Conservation (phyloP, 2,888 invertebrate genomes). For the Parnassius orleans region DNA sequence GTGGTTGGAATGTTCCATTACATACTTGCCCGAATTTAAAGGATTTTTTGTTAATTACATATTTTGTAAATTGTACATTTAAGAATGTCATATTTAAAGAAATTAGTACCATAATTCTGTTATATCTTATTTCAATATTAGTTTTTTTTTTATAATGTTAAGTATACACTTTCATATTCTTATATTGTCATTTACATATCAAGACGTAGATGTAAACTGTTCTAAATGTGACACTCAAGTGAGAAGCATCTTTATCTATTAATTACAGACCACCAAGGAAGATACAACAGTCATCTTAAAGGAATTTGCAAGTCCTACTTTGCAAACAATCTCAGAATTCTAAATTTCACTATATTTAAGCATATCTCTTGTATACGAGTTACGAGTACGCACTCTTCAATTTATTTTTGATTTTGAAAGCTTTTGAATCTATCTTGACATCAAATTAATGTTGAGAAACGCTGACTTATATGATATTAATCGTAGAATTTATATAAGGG, state of each 20-base stretch:
- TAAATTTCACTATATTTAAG: too few relatives aligned
- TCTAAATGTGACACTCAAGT: constrained; percentile 11
- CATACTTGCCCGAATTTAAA: constrained; percentile 22
- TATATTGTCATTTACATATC: constrained; percentile 12
- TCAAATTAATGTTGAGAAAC: too few relatives aligned
- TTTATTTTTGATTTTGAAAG: too few relatives aligned
- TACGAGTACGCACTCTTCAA: too few relatives aligned
- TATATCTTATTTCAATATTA: not conserved
- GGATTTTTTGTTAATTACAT: not conserved
- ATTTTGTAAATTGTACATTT: too few relatives aligned
- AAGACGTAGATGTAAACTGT: constrained; percentile 9
- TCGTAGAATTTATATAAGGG: too few relatives aligned
- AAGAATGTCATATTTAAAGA: too few relatives aligned
- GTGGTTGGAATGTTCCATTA: constrained; percentile 57
- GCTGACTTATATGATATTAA: too few relatives aligned
- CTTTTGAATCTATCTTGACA: not conserved
- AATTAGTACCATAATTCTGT: too few relatives aligned
- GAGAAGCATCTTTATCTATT: constrained; percentile 11
- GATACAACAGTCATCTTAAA: constrained; percentile 10
- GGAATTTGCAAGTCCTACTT: constrained; percentile 8
- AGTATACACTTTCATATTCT: constrained; percentile 9
- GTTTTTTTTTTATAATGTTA: not conserved
- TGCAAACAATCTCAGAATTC: too few relatives aligned
- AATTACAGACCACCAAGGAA: constrained; percentile 20
- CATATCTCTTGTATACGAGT: too few relatives aligned